Conservation (phyloP, 2,113 vertebrate genomes). For the Rhipidura dahli region DNA sequence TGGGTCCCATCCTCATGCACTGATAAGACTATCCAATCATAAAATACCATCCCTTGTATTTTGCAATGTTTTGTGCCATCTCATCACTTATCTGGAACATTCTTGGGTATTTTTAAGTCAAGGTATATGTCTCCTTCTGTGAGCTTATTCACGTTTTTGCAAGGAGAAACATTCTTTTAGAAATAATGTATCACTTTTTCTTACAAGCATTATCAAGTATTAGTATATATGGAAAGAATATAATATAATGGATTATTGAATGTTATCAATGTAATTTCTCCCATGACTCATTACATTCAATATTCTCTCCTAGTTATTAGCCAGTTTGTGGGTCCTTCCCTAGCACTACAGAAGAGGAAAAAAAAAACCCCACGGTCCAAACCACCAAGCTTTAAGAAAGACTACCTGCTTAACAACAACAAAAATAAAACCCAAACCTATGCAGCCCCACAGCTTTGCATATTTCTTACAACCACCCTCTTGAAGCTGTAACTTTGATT, state of each 20-base stretch:
- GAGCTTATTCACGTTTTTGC: background rate
- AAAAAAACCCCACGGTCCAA: background rate
- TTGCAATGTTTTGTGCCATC: background rate
- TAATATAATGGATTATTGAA: background rate
- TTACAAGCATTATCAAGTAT: background rate
- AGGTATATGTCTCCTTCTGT: background rate
- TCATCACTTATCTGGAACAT: background rate
- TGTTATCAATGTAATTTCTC: background rate
- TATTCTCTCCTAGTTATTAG: background rate
- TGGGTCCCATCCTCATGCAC: background rate
- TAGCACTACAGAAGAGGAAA: background rate
- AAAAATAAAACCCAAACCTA: background rate
- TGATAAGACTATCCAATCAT: background rate
- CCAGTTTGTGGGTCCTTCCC: background rate
- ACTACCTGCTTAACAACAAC: background rate
- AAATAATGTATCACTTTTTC: background rate
- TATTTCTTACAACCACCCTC: background rate
- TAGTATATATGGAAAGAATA: background rate
- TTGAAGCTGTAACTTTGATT: background rate
- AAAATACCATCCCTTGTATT: background rate
- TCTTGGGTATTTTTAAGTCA: background rate
- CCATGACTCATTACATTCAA: background rate
- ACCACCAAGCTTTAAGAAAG: background rate
- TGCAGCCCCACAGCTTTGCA: background rate
- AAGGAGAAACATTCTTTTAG: background rate